Evolutionary conservation across 2,113 vertebrate species (phyloP).

Genomic region (Elephas maximus): DNA sequence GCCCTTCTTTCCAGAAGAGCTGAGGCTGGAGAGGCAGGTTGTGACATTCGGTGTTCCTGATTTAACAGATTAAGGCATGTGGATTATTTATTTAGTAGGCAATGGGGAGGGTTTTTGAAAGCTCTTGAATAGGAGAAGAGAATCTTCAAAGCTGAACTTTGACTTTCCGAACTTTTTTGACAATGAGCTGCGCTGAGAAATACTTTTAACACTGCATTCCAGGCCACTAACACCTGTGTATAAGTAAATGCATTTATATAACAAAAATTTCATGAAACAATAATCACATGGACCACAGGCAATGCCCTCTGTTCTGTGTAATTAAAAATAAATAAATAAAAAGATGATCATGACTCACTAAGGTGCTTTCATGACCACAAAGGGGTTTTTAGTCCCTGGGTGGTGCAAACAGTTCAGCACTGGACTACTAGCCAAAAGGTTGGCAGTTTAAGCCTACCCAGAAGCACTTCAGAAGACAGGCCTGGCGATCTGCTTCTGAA

Average conservation of each 20-base stretch:
- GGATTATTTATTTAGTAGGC: not conserved
- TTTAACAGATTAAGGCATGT: not conserved
- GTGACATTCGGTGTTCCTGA: not conserved
- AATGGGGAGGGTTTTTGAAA: not conserved
- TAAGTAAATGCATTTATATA: not conserved
- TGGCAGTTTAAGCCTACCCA: not conserved
- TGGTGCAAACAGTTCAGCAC: not conserved
- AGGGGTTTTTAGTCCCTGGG: not conserved
- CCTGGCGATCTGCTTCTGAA: not conserved
- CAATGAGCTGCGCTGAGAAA: not conserved
- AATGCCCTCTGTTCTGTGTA: not conserved
- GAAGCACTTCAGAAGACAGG: not conserved
- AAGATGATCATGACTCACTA: not conserved
- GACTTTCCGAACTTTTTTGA: not conserved
- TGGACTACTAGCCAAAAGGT: not conserved
- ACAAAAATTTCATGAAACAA: not conserved
- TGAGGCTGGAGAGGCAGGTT: not conserved
- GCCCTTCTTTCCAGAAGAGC: not conserved
- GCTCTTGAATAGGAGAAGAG: not conserved
- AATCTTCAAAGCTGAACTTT: not conserved
- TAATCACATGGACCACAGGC: not conserved
- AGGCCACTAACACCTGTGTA: not conserved
- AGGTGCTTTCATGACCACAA: conserved; percentile 24
- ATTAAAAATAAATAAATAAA: not conserved
- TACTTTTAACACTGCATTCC: not conserved